These are phyloP conservation scores for Triplophysa siluroides DNA, from an alignment of 2,113 vertebrate species.

Conservation along the genomic window DNA sequence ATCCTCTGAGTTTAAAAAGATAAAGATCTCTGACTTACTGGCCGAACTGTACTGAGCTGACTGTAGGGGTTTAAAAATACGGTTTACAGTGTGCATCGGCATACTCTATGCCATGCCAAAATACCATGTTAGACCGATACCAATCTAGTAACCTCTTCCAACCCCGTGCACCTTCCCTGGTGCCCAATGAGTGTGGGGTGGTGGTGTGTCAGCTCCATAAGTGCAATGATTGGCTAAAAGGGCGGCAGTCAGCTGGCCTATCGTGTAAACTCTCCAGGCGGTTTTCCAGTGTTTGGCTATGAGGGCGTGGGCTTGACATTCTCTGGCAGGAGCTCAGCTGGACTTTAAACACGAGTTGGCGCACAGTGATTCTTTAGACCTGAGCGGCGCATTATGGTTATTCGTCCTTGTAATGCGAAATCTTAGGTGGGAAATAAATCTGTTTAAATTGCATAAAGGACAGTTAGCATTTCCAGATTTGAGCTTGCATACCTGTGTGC, in stretches of 20 bases:
- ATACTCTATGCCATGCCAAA: constrained; percentile 31
- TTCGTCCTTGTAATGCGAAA: neutral
- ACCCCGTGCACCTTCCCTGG: constrained; percentile 18
- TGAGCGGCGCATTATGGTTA: neutral
- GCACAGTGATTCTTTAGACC: constrained; percentile 5
- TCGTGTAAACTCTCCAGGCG: constrained; percentile 50
- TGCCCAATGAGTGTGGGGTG: constrained; percentile 33
- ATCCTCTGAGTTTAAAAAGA: neutral
- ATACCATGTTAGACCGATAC: constrained; percentile 38
- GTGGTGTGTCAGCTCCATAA: constrained; percentile 43
- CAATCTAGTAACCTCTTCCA: constrained; percentile 10
- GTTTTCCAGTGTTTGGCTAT: constrained; percentile 36
- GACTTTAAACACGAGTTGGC: constrained; percentile 34
- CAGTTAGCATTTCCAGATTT: too few species aligned
- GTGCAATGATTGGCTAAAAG: constrained; percentile 48
- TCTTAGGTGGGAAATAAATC: neutral
- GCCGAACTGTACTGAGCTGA: neutral
- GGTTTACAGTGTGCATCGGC: neutral
- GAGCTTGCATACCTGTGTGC: neutral
- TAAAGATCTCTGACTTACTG: neutral
- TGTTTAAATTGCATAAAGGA: neutral
- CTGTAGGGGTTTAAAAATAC: neutral
- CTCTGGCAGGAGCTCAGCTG: constrained; percentile 52
- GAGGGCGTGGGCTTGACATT: constrained; percentile 46
- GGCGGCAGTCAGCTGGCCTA: constrained; percentile 42